Conservation (phyloP, 2,797 vertebrate genomes). For the Gadopsis bispinosus region DNA sequence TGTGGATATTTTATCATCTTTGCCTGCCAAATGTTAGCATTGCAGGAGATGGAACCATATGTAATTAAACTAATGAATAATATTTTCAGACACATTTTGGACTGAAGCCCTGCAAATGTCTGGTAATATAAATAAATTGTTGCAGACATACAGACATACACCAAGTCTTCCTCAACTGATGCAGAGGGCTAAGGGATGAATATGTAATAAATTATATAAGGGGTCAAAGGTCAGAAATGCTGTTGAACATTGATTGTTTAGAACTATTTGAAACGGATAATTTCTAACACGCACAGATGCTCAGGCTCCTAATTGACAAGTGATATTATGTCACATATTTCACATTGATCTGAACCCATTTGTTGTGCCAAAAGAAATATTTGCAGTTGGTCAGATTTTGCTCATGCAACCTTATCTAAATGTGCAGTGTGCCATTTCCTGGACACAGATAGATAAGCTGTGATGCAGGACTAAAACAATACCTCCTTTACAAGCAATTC, state of each 20-base stretch:
- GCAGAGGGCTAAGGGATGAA: conserved; percentile 8
- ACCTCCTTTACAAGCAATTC: conserved; percentile 75
- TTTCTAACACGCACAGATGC: neutral
- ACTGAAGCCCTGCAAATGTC: conserved; percentile 26
- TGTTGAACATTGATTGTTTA: conserved; percentile 17
- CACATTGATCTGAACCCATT: conserved; percentile 29
- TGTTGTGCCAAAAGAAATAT: conserved; percentile 31
- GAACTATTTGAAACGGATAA: conserved; percentile 9
- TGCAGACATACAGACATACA: neutral
- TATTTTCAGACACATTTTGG: neutral
- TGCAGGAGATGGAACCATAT: neutral
- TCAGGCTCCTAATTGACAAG: neutral
- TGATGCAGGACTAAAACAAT: conserved; percentile 73
- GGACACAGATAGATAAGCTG: conserved; percentile 72
- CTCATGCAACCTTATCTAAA: conserved; percentile 58
- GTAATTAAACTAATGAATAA: conserved; percentile 27
- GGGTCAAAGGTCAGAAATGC: conserved; percentile 23
- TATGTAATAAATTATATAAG: conserved; percentile 29
- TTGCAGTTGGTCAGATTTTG: conserved; percentile 39
- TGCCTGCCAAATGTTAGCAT: conserved; percentile 5
- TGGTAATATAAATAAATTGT: conserved; percentile 16
- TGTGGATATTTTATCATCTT: conserved; percentile 3
- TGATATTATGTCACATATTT: conserved; percentile 30
- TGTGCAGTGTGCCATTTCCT: conserved; percentile 68
- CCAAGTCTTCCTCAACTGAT: conserved; percentile 6